Conservation (phyloP, 2,888 invertebrate genomes). For the Zygaena filipendulae region DNA sequence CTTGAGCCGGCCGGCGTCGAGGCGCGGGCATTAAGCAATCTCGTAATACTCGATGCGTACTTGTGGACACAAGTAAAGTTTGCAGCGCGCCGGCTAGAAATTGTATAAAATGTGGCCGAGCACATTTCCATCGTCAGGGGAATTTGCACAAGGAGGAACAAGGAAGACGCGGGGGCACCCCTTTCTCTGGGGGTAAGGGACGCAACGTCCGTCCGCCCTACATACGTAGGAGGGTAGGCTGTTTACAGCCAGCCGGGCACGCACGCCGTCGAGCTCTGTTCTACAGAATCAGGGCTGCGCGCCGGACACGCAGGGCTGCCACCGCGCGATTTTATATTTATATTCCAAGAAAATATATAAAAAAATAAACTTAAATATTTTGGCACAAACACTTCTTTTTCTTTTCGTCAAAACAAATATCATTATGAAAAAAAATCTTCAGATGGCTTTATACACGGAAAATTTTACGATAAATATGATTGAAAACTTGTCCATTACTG, state of each 20-base stretch:
- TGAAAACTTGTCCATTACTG: too few relatives aligned
- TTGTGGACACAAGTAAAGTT: slow-evolving; percentile 34
- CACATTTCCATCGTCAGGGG: slow-evolving; percentile 68
- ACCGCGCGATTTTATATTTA: too few relatives aligned
- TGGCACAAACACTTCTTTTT: too few relatives aligned
- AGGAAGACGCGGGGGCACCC: slow-evolving; percentile 64
- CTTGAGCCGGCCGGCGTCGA: slow-evolving; percentile 20
- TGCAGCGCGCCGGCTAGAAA: slow-evolving; percentile 54
- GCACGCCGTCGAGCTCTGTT: slow-evolving; percentile 59
- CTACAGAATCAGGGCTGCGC: slow-evolving; percentile 62
- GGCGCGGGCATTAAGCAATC: slow-evolving; percentile 19
- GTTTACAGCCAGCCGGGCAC: slow-evolving; percentile 63
- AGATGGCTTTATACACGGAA: too few relatives aligned
- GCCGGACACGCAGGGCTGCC: slow-evolving; percentile 61
- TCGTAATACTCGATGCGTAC: too few relatives aligned
- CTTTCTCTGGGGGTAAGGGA: slow-evolving; percentile 54
- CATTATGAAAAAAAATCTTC: too few relatives aligned
- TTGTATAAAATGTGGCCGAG: slow-evolving; percentile 68
- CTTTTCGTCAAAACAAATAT: background rate
- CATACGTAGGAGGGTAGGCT: slow-evolving; percentile 57
- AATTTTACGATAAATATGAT: too few relatives aligned
- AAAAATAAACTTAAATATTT: slow-evolving; percentile 15
- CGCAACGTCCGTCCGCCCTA: slow-evolving; percentile 59
- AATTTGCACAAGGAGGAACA: slow-evolving; percentile 69
- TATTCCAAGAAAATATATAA: background rate